Conservation (phyloP, 2,888 invertebrate species). For the Ischnus inquisitorius region DNA sequence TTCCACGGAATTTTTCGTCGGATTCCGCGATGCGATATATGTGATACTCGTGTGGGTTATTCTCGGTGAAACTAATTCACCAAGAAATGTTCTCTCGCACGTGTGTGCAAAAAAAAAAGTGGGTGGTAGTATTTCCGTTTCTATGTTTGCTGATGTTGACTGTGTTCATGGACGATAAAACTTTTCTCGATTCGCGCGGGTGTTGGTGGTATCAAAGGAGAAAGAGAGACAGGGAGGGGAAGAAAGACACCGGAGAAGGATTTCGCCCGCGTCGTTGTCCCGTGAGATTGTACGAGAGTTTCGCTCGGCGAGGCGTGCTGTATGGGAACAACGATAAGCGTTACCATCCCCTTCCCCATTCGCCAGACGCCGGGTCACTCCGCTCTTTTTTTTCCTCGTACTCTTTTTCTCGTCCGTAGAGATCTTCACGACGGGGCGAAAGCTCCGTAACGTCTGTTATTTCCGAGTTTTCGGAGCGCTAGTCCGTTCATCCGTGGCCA, state of each 20-base stretch:
- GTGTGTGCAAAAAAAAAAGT: background rate
- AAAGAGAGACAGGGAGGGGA: too few species aligned
- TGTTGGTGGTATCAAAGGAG: too few species aligned
- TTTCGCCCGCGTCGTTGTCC: conserved; percentile 50
- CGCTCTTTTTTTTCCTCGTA: background rate
- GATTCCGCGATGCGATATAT: background rate
- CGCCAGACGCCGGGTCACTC: conserved; percentile 8
- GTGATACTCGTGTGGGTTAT: background rate
- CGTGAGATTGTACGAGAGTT: conserved; percentile 56
- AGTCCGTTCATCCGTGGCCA: conserved; percentile 45
- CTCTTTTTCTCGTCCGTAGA: background rate
- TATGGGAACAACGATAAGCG: conserved; percentile 62
- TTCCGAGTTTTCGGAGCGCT: conserved; percentile 62
- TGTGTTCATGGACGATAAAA: conserved; percentile 64
- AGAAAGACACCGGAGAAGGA: conserved; percentile 14
- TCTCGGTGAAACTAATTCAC: conserved; percentile 36
- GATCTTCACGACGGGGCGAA: conserved; percentile 20
- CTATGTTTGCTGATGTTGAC: conserved; percentile 43
- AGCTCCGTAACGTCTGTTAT: conserved; percentile 63
- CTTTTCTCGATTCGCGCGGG: conserved; percentile 51
- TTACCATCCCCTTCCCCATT: conserved; percentile 14
- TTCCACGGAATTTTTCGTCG: background rate
- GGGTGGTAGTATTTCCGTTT: conserved; percentile 40
- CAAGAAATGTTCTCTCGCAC: conserved; percentile 19
- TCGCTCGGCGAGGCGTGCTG: conserved; percentile 45